phyloP scores from a whole-genome alignment of 2,113 vertebrate genomes.

The Cyanistes caeruleus region DNA sequence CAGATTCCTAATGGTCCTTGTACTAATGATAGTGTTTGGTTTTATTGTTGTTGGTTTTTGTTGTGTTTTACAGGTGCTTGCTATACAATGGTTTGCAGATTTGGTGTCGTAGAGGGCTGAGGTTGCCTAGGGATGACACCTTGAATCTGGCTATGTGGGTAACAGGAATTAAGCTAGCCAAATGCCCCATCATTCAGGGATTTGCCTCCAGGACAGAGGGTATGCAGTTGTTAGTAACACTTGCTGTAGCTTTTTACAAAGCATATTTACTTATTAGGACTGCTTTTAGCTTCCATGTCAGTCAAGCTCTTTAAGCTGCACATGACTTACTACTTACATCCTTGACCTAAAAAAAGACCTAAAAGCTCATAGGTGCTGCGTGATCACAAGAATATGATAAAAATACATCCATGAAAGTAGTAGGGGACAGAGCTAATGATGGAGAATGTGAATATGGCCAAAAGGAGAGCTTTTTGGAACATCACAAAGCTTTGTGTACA shows the following conservation, averaged over 20 bases:
- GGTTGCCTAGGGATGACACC: not conserved
- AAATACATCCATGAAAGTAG: not conserved
- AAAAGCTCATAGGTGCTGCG: not conserved
- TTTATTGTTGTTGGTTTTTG: not conserved
- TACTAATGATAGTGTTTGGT: not conserved
- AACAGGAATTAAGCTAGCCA: not conserved
- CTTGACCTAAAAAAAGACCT: not conserved
- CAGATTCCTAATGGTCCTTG: not conserved
- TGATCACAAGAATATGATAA: not conserved
- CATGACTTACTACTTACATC: not conserved
- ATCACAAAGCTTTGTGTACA: not conserved
- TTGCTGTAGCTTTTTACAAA: not conserved
- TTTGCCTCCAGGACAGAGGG: not conserved
- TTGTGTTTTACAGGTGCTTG: not conserved
- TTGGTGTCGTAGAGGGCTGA: accelerated
- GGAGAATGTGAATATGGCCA: not conserved
- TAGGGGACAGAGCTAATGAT: not conserved
- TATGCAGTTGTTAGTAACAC: not conserved
- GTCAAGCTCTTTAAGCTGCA: not conserved
- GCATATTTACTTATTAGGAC: not conserved
- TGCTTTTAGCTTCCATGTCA: not conserved
- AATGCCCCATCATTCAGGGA: not conserved
- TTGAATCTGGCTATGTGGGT: not conserved
- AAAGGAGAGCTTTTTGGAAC: not conserved
- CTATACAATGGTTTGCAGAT: not conserved